These are phyloP conservation scores for Xyrichtys novacula DNA, from an alignment of 2,797 vertebrate genomes.

Conservation along the genomic window DNA sequence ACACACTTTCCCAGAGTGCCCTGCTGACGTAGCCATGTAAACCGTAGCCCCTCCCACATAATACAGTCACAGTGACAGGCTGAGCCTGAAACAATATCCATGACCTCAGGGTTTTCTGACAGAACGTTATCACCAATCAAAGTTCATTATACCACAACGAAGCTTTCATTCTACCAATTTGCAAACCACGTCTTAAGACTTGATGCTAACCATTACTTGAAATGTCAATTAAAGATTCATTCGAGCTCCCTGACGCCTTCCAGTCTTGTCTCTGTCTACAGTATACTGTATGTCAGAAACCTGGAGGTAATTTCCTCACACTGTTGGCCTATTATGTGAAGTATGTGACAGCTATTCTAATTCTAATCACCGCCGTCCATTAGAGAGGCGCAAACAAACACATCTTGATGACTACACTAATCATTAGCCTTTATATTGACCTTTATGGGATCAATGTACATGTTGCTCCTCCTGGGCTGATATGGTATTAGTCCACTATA, in stretches of 20 bases:
- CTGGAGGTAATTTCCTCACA: constrained; percentile 49
- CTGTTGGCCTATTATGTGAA: constrained; percentile 54
- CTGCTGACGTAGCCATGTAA: too few relatives aligned
- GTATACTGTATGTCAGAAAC: constrained; percentile 41
- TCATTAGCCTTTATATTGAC: constrained; percentile 55
- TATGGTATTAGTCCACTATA: not conserved
- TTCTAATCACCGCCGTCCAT: constrained; percentile 47
- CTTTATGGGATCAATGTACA: constrained; percentile 36
- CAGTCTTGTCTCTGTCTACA: constrained; percentile 27
- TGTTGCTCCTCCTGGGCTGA: not conserved
- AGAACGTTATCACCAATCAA: constrained; percentile 33
- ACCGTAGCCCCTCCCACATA: too few relatives aligned
- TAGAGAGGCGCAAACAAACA: constrained; percentile 44
- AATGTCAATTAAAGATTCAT: constrained; percentile 65
- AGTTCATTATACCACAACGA: constrained; percentile 56
- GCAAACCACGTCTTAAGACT: constrained; percentile 37
- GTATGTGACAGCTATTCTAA: constrained; percentile 66
- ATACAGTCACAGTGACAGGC: too few relatives aligned
- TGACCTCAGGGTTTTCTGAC: constrained; percentile 28
- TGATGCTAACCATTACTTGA: constrained; percentile 61
- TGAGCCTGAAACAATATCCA: too few relatives aligned
- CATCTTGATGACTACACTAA: constrained; percentile 49
- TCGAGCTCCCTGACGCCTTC: constrained; percentile 44
- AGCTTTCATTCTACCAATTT: constrained; percentile 41
- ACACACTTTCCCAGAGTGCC: too few relatives aligned